A percentile compares a stretch with the other conserved stretches of the same genome.
Evolutionary conservation across 2,797 vertebrate genomes (phyloP).

Genomic region (Carcharodon carcharias): DNA sequence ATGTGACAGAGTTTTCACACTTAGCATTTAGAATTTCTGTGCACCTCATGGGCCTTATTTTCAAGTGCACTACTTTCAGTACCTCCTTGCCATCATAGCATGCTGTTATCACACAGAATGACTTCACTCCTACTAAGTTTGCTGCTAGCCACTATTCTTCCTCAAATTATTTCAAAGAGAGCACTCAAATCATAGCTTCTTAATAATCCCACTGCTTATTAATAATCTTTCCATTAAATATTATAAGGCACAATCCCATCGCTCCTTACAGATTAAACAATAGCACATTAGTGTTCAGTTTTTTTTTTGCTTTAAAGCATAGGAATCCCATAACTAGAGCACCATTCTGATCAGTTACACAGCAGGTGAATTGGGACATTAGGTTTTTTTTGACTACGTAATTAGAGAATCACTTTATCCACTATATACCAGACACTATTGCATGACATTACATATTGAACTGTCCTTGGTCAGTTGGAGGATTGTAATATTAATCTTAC

Average conservation of each 20-base stretch:
- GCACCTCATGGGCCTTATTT: neutral
- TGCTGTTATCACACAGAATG: neutral
- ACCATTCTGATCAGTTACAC: neutral
- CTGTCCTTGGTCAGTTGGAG: neutral
- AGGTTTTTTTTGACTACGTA: neutral
- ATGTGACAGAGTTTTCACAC: neutral
- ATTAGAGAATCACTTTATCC: neutral
- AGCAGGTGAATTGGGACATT: conserved; percentile 8
- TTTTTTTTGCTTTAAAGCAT: neutral
- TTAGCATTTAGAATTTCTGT: neutral
- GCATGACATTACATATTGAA: neutral
- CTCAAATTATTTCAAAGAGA: neutral
- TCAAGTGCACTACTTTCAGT: no score
- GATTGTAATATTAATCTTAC: no score
- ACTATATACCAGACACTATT: neutral
- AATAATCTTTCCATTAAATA: neutral
- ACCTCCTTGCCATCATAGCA: no score
- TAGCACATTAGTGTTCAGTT: neutral
- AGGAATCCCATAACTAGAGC: neutral
- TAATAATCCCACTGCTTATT: neutral
- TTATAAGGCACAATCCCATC: neutral
- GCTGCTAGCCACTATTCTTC: neutral
- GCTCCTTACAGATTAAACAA: conserved; percentile 1
- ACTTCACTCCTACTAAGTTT: neutral
- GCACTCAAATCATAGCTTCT: neutral